Percentiles rank a stretch among this genome's conserved stretches.
Evolutionary conservation across 2,888 invertebrate genomes (phyloP).

Genomic region (Pheosia gnoma): DNA sequence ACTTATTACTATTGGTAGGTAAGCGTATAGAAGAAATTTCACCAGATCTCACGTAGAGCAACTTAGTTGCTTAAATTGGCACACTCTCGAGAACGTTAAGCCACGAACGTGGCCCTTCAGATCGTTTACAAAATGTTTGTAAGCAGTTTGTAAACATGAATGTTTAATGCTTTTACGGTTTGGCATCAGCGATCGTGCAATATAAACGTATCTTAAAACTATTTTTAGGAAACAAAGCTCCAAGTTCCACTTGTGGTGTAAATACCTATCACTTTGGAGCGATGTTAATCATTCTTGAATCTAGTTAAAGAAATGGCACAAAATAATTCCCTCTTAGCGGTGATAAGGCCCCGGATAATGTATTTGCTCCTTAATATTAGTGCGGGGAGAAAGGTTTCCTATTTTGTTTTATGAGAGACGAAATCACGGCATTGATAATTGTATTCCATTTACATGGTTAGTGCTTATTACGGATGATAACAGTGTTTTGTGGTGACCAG

Average conservation of each 20-base stretch:
- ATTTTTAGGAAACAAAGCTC: conserved; percentile 20
- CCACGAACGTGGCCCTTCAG: conserved; percentile 15
- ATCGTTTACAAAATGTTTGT: conserved; percentile 21
- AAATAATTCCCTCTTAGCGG: conserved; percentile 35
- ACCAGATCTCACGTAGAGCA: neutral
- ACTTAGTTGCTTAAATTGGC: conserved; percentile 15
- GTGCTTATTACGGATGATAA: conserved; percentile 1
- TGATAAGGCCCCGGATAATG: conserved; percentile 14
- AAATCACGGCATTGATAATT: conserved; percentile 14
- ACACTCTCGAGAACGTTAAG: conserved; percentile 17
- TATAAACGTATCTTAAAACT: conserved; percentile 18
- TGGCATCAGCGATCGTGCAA: conserved; percentile 3
- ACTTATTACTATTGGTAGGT: neutral
- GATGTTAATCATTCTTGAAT: conserved; percentile 27
- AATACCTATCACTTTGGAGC: conserved; percentile 18
- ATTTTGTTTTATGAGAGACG: conserved; percentile 15
- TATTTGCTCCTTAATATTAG: conserved; percentile 25
- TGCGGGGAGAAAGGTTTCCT: conserved; percentile 25
- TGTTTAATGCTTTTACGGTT: conserved; percentile 10
- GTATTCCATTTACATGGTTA: conserved; percentile 31
- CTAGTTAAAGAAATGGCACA: conserved; percentile 28
- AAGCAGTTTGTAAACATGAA: conserved; percentile 17
- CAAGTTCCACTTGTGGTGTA: conserved; percentile 13
- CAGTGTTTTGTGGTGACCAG: too few relatives aligned
- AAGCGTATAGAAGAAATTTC: neutral